A percentile compares a stretch with the other conserved stretches of the same genome.
These are phyloP conservation scores for Junonia oenone DNA, from an alignment of 2,888 invertebrate genomes.

Conservation along the genomic window DNA sequence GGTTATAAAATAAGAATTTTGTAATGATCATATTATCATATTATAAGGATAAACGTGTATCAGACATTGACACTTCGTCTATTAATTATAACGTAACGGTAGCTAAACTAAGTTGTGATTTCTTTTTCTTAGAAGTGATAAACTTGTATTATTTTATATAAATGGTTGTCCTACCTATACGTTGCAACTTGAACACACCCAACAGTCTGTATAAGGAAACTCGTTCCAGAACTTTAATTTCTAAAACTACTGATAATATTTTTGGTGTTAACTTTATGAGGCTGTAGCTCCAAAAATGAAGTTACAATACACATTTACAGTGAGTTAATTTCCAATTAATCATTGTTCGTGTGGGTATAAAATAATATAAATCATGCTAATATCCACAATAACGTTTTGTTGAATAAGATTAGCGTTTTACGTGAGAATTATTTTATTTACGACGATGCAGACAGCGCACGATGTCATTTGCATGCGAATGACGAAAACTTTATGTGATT, in stretches of 20 bases:
- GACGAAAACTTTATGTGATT: background rate
- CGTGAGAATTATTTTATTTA: background rate
- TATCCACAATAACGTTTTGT: background rate
- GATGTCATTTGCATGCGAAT: slow-evolving; percentile 1
- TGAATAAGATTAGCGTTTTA: background rate
- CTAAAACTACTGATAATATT: background rate
- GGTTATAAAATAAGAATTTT: too few relatives aligned
- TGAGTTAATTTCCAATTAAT: too few relatives aligned
- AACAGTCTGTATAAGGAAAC: background rate
- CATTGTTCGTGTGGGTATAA: too few relatives aligned
- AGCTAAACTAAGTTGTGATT: background rate
- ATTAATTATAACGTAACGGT: background rate
- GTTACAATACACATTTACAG: too few relatives aligned
- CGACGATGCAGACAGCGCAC: background rate
- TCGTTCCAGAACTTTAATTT: background rate
- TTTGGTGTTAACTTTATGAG: background rate
- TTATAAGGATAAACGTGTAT: background rate
- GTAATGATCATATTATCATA: too few relatives aligned
- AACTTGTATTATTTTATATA: background rate
- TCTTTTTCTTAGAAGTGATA: background rate
- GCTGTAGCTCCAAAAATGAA: too few relatives aligned
- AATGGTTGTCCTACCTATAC: background rate
- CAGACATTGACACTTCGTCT: background rate
- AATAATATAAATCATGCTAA: background rate
- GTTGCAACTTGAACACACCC: background rate